These are phyloP conservation scores for Amblyopsis rosae DNA, from an alignment of 2,113 vertebrate genomes.

Conservation along the genomic window DNA sequence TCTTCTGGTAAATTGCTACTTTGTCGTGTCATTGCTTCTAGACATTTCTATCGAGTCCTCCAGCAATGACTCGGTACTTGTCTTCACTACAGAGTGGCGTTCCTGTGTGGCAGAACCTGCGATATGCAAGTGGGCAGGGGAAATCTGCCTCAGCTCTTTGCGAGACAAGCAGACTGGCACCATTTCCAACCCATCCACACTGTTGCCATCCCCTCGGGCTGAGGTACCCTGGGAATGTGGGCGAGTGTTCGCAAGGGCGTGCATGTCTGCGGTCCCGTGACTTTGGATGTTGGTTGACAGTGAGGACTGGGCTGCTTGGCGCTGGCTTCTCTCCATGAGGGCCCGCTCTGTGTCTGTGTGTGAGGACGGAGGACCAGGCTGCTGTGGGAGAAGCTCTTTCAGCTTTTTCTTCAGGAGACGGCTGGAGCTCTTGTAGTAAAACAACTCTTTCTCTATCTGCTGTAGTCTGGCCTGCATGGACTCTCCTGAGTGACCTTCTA, in stretches of 20 bases:
- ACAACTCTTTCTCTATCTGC: conserved; percentile 87
- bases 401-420: conserved; percentile 87
- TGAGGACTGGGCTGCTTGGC: conserved; percentile 4
- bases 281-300: conserved; percentile 17
- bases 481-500: conserved; percentile 76
- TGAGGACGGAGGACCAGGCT: conserved; percentile 32
- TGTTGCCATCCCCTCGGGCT: conserved; percentile 31
- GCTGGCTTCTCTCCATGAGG: not conserved
- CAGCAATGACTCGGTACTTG: conserved; percentile 62
- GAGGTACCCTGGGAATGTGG: conserved; percentile 9
- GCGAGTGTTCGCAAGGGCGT: conserved; percentile 5
- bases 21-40: conserved; percentile 51
- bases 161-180: conserved; percentile 76
- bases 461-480: conserved; percentile 80
- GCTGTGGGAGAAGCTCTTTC: conserved; percentile 57
- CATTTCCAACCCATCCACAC: conserved; percentile 49
- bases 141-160: conserved; percentile 79
- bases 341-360: conserved; percentile 1
- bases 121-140: conserved; percentile 64
- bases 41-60: conserved; percentile 79
- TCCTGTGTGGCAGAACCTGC: conserved; percentile 47
- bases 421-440: conserved; percentile 91
- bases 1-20: not conserved
- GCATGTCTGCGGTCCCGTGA: not conserved
- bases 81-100: conserved; percentile 62